Evolutionary conservation across 2,113 vertebrate species (phyloP).

Genomic region (Coryphaenoides rupestris): DNA sequence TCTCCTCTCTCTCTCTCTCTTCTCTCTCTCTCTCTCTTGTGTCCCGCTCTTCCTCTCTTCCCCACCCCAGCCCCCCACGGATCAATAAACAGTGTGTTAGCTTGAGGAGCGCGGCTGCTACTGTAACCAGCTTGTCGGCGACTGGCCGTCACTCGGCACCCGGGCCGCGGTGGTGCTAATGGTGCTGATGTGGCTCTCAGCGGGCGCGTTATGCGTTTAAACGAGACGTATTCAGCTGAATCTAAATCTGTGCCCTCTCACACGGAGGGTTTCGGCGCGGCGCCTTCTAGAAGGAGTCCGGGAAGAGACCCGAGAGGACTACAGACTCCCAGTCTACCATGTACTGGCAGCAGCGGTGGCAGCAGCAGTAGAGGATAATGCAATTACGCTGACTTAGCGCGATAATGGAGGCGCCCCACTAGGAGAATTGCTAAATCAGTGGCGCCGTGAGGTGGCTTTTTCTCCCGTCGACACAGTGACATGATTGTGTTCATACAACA

Average conservation of each 20-base stretch:
- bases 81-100: conserved; percentile 52
- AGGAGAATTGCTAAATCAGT: conserved; percentile 48
- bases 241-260: conserved; percentile 45
- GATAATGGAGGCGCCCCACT: conserved; percentile 37
- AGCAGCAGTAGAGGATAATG: conserved; percentile 33
- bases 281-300: conserved; percentile 28
- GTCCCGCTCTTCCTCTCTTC: conserved; percentile 27
- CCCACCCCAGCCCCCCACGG: conserved; percentile 27
- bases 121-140: conserved; percentile 40
- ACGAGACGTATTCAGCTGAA: conserved; percentile 58
- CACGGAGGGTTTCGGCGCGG: conserved; percentile 23
- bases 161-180: conserved; percentile 47
- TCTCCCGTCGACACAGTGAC: too few species aligned
- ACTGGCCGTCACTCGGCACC: conserved; percentile 32
- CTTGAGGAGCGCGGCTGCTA: conserved; percentile 42
- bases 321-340: conserved; percentile 33
- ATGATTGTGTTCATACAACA: conserved; percentile 30
- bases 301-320: conserved; percentile 19
- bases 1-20: too few species aligned
- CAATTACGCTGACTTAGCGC: conserved; percentile 31
- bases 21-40: too few species aligned
- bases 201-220: conserved; percentile 56
- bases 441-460: conserved; percentile 37
- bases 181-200: conserved; percentile 41
- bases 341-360: too few species aligned